A percentile compares a stretch with the other conserved stretches of the same genome.
Evolutionary conservation across 1,140 invertebrate species (phyloP).

Genomic region (Prorops nasuta): DNA sequence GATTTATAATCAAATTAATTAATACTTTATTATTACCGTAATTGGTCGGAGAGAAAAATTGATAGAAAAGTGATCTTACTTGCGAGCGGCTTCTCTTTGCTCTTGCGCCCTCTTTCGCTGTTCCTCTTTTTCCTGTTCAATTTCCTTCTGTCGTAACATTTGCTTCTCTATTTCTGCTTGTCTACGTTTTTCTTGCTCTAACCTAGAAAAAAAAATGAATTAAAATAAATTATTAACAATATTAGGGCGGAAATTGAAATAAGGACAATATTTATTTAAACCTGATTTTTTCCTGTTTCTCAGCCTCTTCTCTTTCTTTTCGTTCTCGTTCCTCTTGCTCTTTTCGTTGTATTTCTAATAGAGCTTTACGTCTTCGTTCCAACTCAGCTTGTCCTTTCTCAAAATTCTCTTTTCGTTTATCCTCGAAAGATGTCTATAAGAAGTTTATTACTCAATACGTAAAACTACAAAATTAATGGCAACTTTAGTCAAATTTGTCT

Average conservation of each 20-base stretch:
- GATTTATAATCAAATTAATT: conserved; percentile 21
- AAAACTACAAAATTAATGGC: conserved; percentile 4
- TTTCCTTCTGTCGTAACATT: conserved; percentile 78
- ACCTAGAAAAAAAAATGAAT: conserved; percentile 34
- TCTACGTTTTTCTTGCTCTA: conserved; percentile 66
- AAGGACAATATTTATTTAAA: neutral
- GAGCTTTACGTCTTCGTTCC: conserved; percentile 82
- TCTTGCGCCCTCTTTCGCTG: conserved; percentile 71
- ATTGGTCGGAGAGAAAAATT: too few species aligned
- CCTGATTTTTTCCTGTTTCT: conserved; percentile 79
- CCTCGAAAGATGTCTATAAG: conserved; percentile 85
- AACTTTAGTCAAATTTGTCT: conserved; percentile 3
- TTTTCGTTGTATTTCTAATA: conserved; percentile 83
- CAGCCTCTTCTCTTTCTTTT: conserved; percentile 86
- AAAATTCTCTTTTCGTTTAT: conserved; percentile 95
- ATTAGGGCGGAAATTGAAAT: neutral
- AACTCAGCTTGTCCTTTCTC: conserved; percentile 97
- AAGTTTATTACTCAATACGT: too few species aligned
- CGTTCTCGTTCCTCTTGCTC: conserved; percentile 89
- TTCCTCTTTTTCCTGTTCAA: conserved; percentile 71
- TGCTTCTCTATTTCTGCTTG: conserved; percentile 74
- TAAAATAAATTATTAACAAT: conserved; percentile 1
- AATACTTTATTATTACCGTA: neutral
- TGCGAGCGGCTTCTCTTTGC: conserved; percentile 77
- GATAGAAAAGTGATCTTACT: conserved; percentile 44